phyloP scores from a whole-genome alignment of 2,113 vertebrate species.

The Sebastes schlegelii region DNA sequence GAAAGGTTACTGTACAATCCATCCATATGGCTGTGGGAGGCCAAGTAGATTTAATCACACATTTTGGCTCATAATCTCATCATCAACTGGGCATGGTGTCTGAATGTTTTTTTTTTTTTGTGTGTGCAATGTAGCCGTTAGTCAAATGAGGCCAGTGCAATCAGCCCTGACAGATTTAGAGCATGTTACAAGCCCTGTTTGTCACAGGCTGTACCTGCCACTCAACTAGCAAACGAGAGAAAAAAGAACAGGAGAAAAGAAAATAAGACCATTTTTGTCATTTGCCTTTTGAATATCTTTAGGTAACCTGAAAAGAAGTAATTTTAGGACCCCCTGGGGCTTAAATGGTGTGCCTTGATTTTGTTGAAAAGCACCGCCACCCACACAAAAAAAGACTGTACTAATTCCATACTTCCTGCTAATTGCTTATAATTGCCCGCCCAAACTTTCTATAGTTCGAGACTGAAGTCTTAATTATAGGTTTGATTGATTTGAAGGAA shows the following conservation, averaged over 20 bases:
- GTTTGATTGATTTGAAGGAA: constrained; percentile 3
- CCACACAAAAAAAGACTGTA: constrained; percentile 42
- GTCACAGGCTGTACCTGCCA: constrained; percentile 78
- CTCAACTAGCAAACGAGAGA: constrained; percentile 64
- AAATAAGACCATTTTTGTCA: constrained; percentile 53
- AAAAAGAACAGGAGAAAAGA: constrained; percentile 38
- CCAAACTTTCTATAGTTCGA: constrained; percentile 34
- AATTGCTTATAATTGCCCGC: constrained; percentile 56
- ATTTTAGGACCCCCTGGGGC: constrained; percentile 63
- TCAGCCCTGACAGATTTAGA: constrained; percentile 82
- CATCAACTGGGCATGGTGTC: constrained; percentile 64
- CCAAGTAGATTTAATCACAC: constrained; percentile 68
- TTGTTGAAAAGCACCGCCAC: constrained; percentile 59
- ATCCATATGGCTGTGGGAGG: constrained; percentile 54
- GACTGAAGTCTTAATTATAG: constrained; percentile 38
- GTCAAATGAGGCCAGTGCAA: constrained; percentile 79
- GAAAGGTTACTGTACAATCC: constrained; percentile 37
- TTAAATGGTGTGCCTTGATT: constrained; percentile 64
- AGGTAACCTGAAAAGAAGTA: constrained; percentile 69
- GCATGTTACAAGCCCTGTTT: constrained; percentile 76
- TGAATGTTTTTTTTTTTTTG: constrained; percentile 43
- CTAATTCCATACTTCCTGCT: constrained; percentile 59
- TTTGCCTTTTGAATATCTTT: constrained; percentile 74
- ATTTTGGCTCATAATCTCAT: constrained; percentile 69
- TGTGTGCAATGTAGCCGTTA: constrained; percentile 57